Base-by-base conservation (phyloP, 2,113 vertebrate species). In the Corydoras sp. region DNA sequence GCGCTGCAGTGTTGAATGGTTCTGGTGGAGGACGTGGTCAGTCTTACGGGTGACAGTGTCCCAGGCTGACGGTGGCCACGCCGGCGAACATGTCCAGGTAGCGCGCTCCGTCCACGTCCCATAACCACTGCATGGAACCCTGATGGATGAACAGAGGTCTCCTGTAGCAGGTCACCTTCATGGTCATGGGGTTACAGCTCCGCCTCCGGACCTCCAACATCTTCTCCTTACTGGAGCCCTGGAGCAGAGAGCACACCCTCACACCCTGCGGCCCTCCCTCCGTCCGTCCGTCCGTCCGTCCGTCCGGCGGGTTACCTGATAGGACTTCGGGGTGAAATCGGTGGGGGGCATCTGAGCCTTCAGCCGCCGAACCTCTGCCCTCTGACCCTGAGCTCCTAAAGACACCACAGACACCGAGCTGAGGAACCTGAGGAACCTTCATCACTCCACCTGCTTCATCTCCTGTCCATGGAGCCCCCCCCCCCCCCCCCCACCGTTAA, bases 1-100 rank as follows among this genome's bases (percentile, higher is more conserved):
- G 18, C 2, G 35, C 1, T 43, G 4, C 35, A 43, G 35, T 43
- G 35, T 43, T 43, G 4, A 43, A 43, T 43, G 7, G 35, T 43
- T 43, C 35, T 43, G 35, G 35, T 43, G 35, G 35, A 43, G 35
- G 35, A 8, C 35, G 2, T 43, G 35, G 35, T 58, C 31, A 62
- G 59, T 3, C 94, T 93, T 86, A 99, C 97, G 94, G 96, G 72
- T 99, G 93, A 76, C 95, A 98, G 81, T 99, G 96, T 43, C 97
- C 96, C 31, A 96, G 92, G 61, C 91, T 88, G 81, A 98, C 89
- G 10, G 97, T 98, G 11, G 89, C 93, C 62, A 99, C 92, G 30
- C 97, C 97, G 9, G 91, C 93, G 82, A 96, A 96, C 15, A 97
- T 81, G 80, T 98, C 96, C 15, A 99, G 89, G 81, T 98, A 99